Evolutionary conservation across 2,888 invertebrate genomes (phyloP), one percentile per base, ranked within the genome.

Genomic region (Subacronicta megacephala): DNA sequence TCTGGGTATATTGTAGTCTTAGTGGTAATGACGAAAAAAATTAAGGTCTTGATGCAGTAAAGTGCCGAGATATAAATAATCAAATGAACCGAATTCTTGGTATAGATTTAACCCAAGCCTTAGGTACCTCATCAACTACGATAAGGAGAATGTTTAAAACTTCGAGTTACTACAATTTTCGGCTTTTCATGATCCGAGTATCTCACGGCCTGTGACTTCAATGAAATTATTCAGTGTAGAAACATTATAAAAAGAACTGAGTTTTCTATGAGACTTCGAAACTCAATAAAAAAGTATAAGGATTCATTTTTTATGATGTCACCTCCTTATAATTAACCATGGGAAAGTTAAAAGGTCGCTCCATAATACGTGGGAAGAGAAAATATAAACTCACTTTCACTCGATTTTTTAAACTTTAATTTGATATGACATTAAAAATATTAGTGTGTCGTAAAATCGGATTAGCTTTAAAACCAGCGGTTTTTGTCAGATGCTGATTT

Each of bases 371-470:
- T 75, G 72, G 72, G 72, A 72, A 72, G 56, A 72, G 68, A 70
- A 70, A n/a, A 61, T 44, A 38, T 62, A 36, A 44, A 43, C 42
- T 61, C 58, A 74, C 75, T 74, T 77, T 74, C 74, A 57, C 75
- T 70, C 31, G 49, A 56, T 56, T 47, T 53, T 68, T n/a, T n/a
- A n/a, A 72, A 70, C 77, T 59, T 70, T 70, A 61, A 54, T 57
- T 59, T 74, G 59, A 66, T 63, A 63, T 74, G 57, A 66, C 77
- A 69, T 70, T 61, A 66, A 69, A 63, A 73, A 74, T 66, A 65
- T 76, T 52, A 58, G 20, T 31, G n/a, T 54, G 55, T 70, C 74
- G 57, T 74, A 70, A 74, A 53, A 51, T 68, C 50, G 46, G 59
- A 73, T 74, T 63, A 61, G 53, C 47, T 45, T 61, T 61, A 35